Evolutionary conservation across 2,113 vertebrate genomes (phyloP).

Genomic region (Tragelaphus buxtoni): DNA sequence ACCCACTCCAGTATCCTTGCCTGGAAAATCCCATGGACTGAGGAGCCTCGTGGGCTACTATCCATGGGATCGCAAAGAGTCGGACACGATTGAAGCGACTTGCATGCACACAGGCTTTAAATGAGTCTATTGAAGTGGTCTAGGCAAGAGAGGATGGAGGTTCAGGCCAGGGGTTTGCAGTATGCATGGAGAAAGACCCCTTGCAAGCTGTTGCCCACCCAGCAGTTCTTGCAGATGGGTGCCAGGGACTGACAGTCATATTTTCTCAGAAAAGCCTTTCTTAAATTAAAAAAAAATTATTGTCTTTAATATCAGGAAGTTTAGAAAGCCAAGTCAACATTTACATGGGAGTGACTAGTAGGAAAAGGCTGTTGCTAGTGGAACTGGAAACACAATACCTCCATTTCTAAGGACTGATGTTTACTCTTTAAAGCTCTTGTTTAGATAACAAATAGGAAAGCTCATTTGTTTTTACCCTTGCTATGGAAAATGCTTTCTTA

Average conservation of each 20-base stretch:
- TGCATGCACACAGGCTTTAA: neutral
- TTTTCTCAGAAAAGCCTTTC: neutral
- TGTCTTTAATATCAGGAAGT: neutral
- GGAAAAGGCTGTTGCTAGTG: neutral
- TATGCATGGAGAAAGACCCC: neutral
- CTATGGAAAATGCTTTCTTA: neutral
- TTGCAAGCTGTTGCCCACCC: neutral
- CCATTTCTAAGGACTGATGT: neutral
- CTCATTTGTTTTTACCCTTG: neutral
- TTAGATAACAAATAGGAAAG: neutral
- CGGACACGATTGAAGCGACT: rapidly evolving
- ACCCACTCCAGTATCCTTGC: neutral
- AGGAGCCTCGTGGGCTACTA: neutral
- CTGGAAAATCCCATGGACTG: neutral
- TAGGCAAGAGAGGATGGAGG: neutral
- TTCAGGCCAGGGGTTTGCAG: neutral
- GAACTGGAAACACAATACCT: neutral
- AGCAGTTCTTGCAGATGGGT: neutral
- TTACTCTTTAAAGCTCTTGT: neutral
- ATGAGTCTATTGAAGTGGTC: neutral
- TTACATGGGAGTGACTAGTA: neutral
- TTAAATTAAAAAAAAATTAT: neutral
- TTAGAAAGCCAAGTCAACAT: neutral
- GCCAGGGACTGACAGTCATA: neutral
- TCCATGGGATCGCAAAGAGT: neutral